These are phyloP conservation scores for Pterocles gutturalis DNA, from an alignment of 2,113 vertebrate species.

Conservation along the genomic window DNA sequence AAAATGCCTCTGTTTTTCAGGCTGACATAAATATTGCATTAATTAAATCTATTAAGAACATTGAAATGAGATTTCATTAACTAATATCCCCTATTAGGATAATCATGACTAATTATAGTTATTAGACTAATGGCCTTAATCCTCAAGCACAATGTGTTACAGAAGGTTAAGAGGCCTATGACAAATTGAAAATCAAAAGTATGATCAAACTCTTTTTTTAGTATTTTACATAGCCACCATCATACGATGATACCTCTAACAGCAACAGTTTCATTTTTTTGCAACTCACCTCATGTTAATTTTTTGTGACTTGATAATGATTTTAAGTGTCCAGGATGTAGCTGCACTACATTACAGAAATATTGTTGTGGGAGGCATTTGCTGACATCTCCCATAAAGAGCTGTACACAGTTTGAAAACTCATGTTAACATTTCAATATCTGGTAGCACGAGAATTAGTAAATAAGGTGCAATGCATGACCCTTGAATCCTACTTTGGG, in stretches of 20 bases:
- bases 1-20: conserved; percentile 55
- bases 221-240: not conserved
- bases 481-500: not conserved
- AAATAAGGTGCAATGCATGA: not conserved
- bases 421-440: not conserved
- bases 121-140: conserved; percentile 79
- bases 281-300: not conserved
- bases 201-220: conserved; percentile 42
- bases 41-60: conserved; percentile 75
- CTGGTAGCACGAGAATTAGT: not conserved
- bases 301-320: not conserved
- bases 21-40: conserved; percentile 70
- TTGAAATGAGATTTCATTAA: conserved; percentile 77
- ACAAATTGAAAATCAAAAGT: conserved; percentile 74
- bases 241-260: not conserved
- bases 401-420: not conserved
- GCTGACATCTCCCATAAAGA: not conserved
- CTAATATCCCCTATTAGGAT: conserved; percentile 76
- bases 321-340: not conserved
- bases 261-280: not conserved
- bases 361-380: not conserved
- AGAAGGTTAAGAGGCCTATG: conserved; percentile 75
- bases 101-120: conserved; percentile 82
- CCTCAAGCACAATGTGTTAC: conserved; percentile 70
- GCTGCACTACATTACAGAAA: not conserved